Conservation (phyloP, 2,113 vertebrate genomes). For the Pseudopodoces humilis region DNA sequence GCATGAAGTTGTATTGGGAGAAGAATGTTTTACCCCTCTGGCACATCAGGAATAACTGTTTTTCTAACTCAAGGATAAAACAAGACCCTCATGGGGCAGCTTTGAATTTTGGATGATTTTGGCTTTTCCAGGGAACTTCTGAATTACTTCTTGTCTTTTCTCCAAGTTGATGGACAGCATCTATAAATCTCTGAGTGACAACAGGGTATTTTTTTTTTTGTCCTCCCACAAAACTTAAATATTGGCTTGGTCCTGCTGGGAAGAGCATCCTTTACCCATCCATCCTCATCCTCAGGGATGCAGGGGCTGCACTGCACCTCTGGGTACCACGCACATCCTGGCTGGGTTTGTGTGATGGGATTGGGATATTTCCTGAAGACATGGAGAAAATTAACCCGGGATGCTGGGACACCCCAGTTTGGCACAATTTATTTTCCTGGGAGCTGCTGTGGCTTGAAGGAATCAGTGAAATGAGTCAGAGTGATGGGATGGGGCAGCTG, state of each 20-base stretch:
- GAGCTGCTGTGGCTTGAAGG: background rate
- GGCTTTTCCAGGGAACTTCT: background rate
- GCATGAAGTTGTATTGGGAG: background rate
- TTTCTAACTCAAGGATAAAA: background rate
- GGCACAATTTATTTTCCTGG: background rate
- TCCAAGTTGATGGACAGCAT: background rate
- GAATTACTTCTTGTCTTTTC: background rate
- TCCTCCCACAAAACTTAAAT: background rate
- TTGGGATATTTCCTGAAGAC: background rate
- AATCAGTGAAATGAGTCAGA: too few relatives aligned
- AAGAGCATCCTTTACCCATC: background rate
- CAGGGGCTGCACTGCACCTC: background rate
- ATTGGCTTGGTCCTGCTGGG: background rate
- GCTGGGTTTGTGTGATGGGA: rapidly evolving
- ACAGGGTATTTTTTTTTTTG: background rate
- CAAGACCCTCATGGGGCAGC: background rate
- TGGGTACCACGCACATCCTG: rapidly evolving
- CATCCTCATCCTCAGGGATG: background rate
- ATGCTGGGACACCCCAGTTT: background rate
- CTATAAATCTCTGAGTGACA: rapidly evolving
- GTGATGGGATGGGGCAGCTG: background rate
- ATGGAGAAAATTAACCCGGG: rapidly evolving
- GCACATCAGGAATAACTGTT: background rate
- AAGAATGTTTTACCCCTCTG: background rate
- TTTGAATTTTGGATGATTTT: background rate